These are phyloP conservation scores for Lycopodina hypogea DNA, from an alignment of 37 sponge, comb jelly and placozoan species.

Conservation along the genomic window DNA sequence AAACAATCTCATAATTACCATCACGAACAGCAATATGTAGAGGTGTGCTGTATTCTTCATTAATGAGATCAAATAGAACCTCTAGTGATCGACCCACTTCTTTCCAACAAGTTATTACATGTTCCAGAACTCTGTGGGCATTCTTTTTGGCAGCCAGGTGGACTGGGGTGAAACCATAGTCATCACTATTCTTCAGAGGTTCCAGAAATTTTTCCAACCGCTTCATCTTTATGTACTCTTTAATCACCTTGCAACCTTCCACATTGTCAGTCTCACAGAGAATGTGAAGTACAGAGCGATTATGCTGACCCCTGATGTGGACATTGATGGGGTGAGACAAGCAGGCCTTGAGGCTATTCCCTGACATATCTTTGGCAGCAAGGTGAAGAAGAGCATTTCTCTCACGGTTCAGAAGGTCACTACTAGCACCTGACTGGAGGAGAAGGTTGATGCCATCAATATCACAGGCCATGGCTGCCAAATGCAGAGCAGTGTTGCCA, in stretches of 20 bases:
- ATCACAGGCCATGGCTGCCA: slow-evolving; percentile 40
- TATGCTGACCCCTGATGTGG: not conserved
- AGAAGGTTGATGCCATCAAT: slow-evolving; percentile 46
- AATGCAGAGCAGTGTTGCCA: slow-evolving; percentile 83
- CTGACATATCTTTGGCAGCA: slow-evolving; percentile 29
- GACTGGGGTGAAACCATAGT: slow-evolving; percentile 64
- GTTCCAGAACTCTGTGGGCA: slow-evolving; percentile 46
- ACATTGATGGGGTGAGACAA: not conserved
- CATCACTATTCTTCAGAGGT: slow-evolving; percentile 64
- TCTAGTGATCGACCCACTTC: slow-evolving; percentile 67
- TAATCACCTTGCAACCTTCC: slow-evolving; percentile 44
- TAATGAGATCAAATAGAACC: slow-evolving; percentile 45
- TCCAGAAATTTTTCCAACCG: not conserved
- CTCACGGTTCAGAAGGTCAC: slow-evolving; percentile 38
- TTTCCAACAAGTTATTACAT: slow-evolving; percentile 26
- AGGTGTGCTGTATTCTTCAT: slow-evolving; percentile 83
- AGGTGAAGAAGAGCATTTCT: slow-evolving; percentile 64
- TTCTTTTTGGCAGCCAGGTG: slow-evolving; percentile 72
- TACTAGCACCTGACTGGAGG: slow-evolving; percentile 41
- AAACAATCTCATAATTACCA: slow-evolving; percentile 62
- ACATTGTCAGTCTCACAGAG: slow-evolving; percentile 65
- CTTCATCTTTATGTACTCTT: not conserved
- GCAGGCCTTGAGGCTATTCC: not conserved
- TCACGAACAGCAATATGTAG: slow-evolving; percentile 80
- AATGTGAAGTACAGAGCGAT: slow-evolving; percentile 64